Conservation (phyloP, 53 echinoderm and acorn worm genomes). For the Holothuria scabra region DNA sequence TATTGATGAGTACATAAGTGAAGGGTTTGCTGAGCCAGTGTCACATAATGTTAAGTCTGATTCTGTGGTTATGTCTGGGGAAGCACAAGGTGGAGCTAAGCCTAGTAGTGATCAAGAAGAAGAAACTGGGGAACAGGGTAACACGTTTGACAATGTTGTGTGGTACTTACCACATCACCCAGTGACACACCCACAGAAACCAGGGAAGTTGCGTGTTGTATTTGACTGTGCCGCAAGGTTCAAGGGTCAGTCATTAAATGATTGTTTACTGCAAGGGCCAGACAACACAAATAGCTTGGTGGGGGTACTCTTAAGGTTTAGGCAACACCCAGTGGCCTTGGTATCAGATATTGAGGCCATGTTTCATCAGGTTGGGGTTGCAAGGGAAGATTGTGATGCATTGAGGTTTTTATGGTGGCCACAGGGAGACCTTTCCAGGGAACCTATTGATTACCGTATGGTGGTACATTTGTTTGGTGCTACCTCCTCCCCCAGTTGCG, state of each 20-base stretch:
- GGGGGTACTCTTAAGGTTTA: conserved; percentile 58
- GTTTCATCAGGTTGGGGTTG: conserved; percentile 62
- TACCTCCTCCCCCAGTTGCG: conserved; percentile 49
- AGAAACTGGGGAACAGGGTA: no score
- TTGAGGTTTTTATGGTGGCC: conserved; percentile 65
- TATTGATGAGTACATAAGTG: no score
- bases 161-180: conserved; percentile 67
- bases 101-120: no score
- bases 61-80: no score
- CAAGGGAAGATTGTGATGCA: conserved; percentile 50
- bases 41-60: no score
- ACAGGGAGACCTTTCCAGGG: not conserved
- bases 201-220: conserved; percentile 54
- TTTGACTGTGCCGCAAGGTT: no score
- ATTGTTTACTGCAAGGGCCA: conserved; percentile 57
- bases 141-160: not conserved
- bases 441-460: conserved; percentile 20
- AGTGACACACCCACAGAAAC: conserved; percentile 59
- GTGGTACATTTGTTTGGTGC: conserved; percentile 43
- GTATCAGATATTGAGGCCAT: conserved; percentile 56
- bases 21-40: no score
- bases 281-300: conserved; percentile 54
- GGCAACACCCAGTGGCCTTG: conserved; percentile 53
- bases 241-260: conserved; percentile 49
- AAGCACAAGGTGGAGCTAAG: no score